These are phyloP conservation scores for Drosophila kohkoa DNA, from an alignment of 1,140 invertebrate genomes.

Conservation along the genomic window DNA sequence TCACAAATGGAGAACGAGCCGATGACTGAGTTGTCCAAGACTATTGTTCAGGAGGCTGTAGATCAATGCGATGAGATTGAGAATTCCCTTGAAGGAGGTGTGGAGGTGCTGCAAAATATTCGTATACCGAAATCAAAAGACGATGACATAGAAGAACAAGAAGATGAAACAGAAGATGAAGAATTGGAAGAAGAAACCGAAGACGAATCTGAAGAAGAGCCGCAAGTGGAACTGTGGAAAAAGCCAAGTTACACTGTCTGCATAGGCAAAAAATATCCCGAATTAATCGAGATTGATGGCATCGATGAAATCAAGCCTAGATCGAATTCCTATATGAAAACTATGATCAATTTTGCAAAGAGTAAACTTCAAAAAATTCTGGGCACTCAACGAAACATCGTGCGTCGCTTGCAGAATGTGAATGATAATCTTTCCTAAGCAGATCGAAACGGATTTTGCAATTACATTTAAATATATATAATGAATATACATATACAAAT, in stretches of 20 bases:
- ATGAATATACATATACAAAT: too few species aligned
- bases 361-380: not conserved
- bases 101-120: slow-evolving; percentile 13
- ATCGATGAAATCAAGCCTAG: not conserved
- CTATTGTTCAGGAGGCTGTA: slow-evolving; percentile 11
- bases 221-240: not conserved
- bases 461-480: not conserved
- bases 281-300: slow-evolving; percentile 6
- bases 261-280: slow-evolving; percentile 13
- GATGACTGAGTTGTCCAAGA: not conserved
- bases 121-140: not conserved
- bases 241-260: slow-evolving; percentile 14
- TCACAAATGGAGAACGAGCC: slow-evolving; percentile 2
- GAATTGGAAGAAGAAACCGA: not conserved
- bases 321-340: not conserved
- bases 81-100: not conserved
- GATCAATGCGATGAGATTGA: slow-evolving; percentile 20
- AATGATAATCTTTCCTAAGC: not conserved
- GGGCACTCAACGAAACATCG: slow-evolving; percentile 1
- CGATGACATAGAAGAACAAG: too few species aligned
- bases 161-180: not conserved
- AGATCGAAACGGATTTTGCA: not conserved
- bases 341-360: not conserved
- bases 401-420: not conserved
- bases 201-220: not conserved